Evolutionary conservation across 2,888 invertebrate species (phyloP).

Genomic region (Cheilosia variabilis): DNA sequence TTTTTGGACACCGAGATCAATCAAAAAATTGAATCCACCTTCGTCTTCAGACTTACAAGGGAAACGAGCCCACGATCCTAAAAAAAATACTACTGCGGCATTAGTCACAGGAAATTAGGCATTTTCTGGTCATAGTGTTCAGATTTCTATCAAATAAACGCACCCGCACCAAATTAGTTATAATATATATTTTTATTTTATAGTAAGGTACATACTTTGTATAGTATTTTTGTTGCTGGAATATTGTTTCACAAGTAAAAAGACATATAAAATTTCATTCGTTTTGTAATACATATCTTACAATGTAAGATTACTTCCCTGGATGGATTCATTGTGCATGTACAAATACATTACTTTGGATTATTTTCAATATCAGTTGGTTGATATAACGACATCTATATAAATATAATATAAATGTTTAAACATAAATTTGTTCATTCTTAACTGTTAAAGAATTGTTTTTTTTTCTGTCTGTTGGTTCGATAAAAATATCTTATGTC

Average conservation of each 20-base stretch:
- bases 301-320: conserved; percentile 32
- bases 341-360: conserved; percentile 32
- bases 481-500: conserved; percentile 78
- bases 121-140: too few species aligned
- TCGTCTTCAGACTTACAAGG: too few species aligned
- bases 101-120: too few species aligned
- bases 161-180: background rate
- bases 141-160: background rate
- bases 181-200: conserved; percentile 17
- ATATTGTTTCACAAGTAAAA: conserved; percentile 33
- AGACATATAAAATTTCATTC: conserved; percentile 18
- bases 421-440: conserved; percentile 66
- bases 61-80: too few species aligned
- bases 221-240: conserved; percentile 15
- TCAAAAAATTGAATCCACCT: too few species aligned
- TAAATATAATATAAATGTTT: conserved; percentile 37
- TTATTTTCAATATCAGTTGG: conserved; percentile 15
- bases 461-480: conserved; percentile 2
- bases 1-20: too few species aligned
- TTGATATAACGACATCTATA: conserved; percentile 11
- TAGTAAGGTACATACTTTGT: conserved; percentile 35
- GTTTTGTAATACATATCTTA: conserved; percentile 17
- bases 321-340: conserved; percentile 42
- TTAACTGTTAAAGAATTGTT: conserved; percentile 32
- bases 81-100: too few species aligned